Evolutionary conservation across 2,888 invertebrate genomes (phyloP).

Genomic region (Phymatocera aterrima): DNA sequence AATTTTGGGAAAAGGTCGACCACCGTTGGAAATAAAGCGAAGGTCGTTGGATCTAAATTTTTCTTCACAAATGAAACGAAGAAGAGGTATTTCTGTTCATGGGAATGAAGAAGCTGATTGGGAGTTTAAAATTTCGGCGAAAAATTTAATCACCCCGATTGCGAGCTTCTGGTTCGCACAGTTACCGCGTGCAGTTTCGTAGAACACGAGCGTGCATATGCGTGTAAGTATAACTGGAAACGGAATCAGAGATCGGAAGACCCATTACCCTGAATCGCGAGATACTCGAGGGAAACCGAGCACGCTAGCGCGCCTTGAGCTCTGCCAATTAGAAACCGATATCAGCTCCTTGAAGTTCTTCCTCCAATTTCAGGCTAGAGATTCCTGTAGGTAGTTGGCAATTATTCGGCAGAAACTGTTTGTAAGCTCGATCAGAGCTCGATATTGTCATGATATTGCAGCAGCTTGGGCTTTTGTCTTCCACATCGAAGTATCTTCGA

Average conservation of each 20-base stretch:
- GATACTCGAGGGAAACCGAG: constrained; percentile 32
- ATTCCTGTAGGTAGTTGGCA: not conserved
- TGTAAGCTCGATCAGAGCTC: constrained; percentile 6
- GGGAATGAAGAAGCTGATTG: not conserved
- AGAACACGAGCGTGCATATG: not conserved
- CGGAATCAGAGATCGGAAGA: constrained; percentile 38
- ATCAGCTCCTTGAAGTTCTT: constrained; percentile 37
- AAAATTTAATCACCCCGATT: constrained; percentile 18
- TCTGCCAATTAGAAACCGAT: constrained; percentile 46
- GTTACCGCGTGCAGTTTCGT: not conserved
- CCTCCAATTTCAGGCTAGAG: constrained; percentile 44
- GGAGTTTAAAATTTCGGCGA: not conserved
- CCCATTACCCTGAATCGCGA: constrained; percentile 25
- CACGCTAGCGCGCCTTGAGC: constrained; percentile 16
- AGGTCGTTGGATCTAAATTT: too few relatives aligned
- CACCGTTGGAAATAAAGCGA: too few relatives aligned
- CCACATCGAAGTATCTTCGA: not conserved
- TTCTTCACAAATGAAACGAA: too few relatives aligned
- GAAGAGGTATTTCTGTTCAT: too few relatives aligned
- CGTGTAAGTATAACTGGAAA: constrained; percentile 26
- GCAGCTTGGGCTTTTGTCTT: not conserved
- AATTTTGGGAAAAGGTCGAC: too few relatives aligned
- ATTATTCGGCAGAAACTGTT: not conserved
- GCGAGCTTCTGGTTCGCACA: not conserved
- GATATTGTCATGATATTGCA: not conserved